Evolutionary conservation across 2,888 invertebrate genomes (phyloP).

Genomic region (Frankliniella intonsa): DNA sequence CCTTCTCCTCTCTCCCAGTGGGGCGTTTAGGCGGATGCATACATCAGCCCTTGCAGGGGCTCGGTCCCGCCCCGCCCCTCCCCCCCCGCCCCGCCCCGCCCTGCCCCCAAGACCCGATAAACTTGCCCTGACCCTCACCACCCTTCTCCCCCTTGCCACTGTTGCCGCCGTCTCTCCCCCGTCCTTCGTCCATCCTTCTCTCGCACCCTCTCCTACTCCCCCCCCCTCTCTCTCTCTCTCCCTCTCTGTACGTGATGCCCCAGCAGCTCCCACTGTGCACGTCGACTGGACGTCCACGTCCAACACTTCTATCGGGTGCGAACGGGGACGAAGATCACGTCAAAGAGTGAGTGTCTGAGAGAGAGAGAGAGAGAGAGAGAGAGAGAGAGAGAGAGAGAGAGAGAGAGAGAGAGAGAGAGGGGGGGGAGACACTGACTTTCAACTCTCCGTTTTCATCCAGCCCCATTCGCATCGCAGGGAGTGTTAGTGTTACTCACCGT

Average conservation of each 20-base stretch:
- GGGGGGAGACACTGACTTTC: neutral
- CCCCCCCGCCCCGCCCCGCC: neutral
- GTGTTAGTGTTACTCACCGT: no score
- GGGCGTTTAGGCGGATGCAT: no score
- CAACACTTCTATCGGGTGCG: no score
- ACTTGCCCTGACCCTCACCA: neutral
- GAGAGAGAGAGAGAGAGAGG: neutral
- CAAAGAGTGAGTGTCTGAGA: neutral
- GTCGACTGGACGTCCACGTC: no score
- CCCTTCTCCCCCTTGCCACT: neutral
- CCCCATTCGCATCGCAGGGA: no score
- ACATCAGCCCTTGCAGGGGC: neutral
- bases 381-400: neutral
- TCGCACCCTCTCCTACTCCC: neutral
- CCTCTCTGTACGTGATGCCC: neutral
- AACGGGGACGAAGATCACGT: no score
- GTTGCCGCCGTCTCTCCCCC: neutral
- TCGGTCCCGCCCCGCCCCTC: neutral
- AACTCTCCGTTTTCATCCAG: no score
- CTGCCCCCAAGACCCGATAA: neutral
- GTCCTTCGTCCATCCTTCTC: neutral
- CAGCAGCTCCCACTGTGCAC: no score
- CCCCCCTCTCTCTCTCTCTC: neutral
- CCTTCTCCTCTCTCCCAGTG: no score
- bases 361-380: neutral